phyloP scores from a whole-genome alignment of 2,888 invertebrate species.

The Torymus tubicola region DNA sequence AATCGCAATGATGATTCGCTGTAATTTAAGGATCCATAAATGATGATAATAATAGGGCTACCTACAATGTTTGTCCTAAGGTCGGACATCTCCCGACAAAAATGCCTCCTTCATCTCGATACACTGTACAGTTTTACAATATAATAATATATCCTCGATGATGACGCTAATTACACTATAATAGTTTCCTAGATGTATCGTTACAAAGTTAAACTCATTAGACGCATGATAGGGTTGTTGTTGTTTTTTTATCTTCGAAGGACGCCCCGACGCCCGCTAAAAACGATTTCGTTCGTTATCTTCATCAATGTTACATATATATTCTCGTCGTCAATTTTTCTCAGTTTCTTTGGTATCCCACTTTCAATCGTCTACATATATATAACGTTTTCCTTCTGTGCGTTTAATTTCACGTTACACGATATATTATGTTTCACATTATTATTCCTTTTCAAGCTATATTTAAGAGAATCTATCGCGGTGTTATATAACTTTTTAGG shows the following conservation, averaged over 20 bases:
- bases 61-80: constrained; percentile 64
- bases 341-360: constrained; percentile 23
- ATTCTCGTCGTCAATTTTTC: too few species aligned
- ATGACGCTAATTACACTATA: constrained; percentile 68
- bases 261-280: constrained; percentile 61
- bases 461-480: too few species aligned
- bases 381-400: too few species aligned
- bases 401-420: too few species aligned
- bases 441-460: too few species aligned
- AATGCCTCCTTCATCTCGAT: constrained; percentile 56
- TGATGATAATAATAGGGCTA: constrained; percentile 69
- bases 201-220: constrained; percentile 68
- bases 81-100: constrained; percentile 46
- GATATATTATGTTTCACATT: too few species aligned
- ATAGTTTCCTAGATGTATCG: constrained; percentile 62
- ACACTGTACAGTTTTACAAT: constrained; percentile 72
- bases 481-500: too few species aligned
- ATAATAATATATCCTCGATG: constrained; percentile 57
- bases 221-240: constrained; percentile 57
- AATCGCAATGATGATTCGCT: constrained; percentile 62
- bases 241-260: constrained; percentile 43
- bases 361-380: too few species aligned
- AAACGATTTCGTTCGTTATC: neutral
- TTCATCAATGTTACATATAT: too few species aligned
- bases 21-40: constrained; percentile 56